Base-by-base conservation (phyloP, 2,797 vertebrate species). In the Coilia nasus region DNA sequence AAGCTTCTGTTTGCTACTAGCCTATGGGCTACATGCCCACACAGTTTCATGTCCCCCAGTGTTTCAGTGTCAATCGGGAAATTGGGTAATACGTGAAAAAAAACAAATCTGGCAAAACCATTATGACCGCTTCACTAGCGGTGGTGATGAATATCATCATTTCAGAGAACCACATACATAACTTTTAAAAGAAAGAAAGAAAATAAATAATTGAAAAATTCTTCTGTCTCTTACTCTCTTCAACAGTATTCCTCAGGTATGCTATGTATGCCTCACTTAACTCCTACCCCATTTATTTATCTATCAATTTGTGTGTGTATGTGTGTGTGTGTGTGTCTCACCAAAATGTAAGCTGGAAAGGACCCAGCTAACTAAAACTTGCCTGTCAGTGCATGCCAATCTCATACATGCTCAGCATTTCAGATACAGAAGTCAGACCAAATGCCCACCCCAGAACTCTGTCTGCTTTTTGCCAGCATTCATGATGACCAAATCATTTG, bases 261-360 rank as follows among this genome's bases (percentile, higher is more conserved):
- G 93, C 94, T 93, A 23, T 67, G 25, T 94, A 94, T 93, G 94
- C 92, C 92, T 81, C 62, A 46, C 82, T 54, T 81, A 93, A 92
- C 93, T 91, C 94, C 93, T 93, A 93, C 94, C 94, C 93, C 93
- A 87, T 93, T 71, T 56, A 67, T 57, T 81, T 93, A 92, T 94
- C 93, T 95, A 93, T 94, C 94, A 92, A 94, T 93, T 4, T 59
- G 57, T 59, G 57, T 59, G 15, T 57, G 56, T 57, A 15, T 57
- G 57, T 59, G 57, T 41, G 35, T 41, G 35, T 41, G 35, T 41
- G 35, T 94, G 93, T 94, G 93, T 95, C 94, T 95, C 93, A 78
- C 87, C 94, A 93, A 94, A 96, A 96, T 95, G 94, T 96, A 94
- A 96, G 93, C 92, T 96, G 95, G 95, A 94, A 94, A 92, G 89